A percentile compares a stretch with the other conserved stretches of the same genome.
These are phyloP conservation scores for Galerucella calmariensis DNA, from an alignment of 2,888 invertebrate genomes.

Conservation along the genomic window DNA sequence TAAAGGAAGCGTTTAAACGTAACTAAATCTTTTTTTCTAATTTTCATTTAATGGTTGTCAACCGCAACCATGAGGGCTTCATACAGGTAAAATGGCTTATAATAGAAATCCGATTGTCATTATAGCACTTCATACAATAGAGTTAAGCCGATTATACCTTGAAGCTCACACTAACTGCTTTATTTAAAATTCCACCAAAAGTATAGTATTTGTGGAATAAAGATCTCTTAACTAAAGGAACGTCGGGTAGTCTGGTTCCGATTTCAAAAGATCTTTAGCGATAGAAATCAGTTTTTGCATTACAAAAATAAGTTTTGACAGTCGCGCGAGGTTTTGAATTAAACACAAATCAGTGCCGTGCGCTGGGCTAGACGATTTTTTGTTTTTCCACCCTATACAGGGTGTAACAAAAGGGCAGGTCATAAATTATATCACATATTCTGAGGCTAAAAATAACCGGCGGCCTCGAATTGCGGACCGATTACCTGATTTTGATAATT, in stretches of 20 bases:
- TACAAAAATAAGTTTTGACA: neutral
- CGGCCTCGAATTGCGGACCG: too few species aligned
- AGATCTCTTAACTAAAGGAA: neutral
- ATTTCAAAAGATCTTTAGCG: neutral
- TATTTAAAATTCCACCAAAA: slow-evolving; percentile 13
- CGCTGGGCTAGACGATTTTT: neutral
- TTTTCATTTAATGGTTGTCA: slow-evolving; percentile 21
- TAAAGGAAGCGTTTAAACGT: neutral
- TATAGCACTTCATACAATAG: slow-evolving; percentile 16
- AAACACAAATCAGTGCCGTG: neutral
- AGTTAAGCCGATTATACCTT: slow-evolving; percentile 16
- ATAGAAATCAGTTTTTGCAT: neutral
- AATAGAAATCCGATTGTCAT: slow-evolving; percentile 22
- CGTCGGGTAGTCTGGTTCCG: neutral
- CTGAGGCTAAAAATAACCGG: too few species aligned
- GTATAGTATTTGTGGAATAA: neutral
- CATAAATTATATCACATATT: too few species aligned
- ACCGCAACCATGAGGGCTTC: slow-evolving; percentile 16
- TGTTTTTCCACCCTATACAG: too few species aligned
- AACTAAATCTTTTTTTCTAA: slow-evolving; percentile 4
- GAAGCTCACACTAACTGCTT: slow-evolving; percentile 12
- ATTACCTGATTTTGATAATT: too few species aligned
- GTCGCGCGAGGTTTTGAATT: neutral
- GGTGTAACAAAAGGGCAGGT: too few species aligned
- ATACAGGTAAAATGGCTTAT: slow-evolving; percentile 21